phyloP scores from a whole-genome alignment of 2,113 vertebrate species.

The Calyptomena viridis region DNA sequence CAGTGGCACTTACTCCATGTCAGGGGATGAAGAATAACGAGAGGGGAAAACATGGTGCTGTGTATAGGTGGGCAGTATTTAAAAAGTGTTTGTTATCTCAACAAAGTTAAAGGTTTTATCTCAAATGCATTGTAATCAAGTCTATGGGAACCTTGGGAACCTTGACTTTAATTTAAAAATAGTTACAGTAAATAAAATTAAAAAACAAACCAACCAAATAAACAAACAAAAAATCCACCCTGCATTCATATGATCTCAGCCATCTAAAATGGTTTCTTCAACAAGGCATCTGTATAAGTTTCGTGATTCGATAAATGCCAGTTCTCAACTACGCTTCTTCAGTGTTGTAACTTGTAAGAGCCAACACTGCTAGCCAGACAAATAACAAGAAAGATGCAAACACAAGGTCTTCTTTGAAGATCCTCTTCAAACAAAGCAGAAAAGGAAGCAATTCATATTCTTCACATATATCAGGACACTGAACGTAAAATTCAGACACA shows the following conservation, averaged over 20 bases:
- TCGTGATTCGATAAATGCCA: not conserved
- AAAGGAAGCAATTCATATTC: not conserved
- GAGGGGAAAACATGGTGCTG: not conserved
- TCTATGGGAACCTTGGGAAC: not conserved
- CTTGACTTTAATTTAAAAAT: not conserved
- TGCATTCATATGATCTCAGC: not conserved
- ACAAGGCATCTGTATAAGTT: not conserved
- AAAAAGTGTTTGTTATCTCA: not conserved
- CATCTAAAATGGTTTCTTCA: not conserved
- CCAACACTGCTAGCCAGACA: not conserved
- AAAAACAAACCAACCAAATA: not conserved
- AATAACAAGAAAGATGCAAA: not conserved
- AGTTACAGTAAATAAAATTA: not conserved
- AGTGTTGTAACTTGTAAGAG: not conserved
- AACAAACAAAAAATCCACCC: no score
- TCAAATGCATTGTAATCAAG: not conserved
- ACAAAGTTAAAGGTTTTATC: not conserved
- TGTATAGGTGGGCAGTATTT: not conserved
- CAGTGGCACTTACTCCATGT: fast-evolving
- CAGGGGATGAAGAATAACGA: not conserved
- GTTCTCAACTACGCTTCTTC: not conserved
- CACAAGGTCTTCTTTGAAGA: not conserved
- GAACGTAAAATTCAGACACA: not conserved
- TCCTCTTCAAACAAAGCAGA: not conserved
- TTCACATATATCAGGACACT: not conserved